Percentiles rank a stretch among this genome's conserved stretches.
These are phyloP conservation scores for Delia radicum DNA, from an alignment of 1,140 invertebrate genomes.

Conservation along the genomic window DNA sequence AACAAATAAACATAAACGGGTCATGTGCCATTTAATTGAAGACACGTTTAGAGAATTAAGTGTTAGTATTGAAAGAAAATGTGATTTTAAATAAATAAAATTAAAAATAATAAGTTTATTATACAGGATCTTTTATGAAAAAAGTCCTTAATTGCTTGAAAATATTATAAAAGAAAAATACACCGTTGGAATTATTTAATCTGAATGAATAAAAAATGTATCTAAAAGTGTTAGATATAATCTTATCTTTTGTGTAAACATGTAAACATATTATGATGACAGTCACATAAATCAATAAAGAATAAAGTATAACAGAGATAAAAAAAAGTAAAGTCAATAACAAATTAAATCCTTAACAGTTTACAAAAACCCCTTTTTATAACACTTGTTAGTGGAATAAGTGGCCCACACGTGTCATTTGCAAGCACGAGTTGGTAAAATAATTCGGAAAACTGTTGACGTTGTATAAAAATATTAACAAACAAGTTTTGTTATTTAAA, in stretches of 20 bases:
- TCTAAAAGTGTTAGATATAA: too few relatives aligned
- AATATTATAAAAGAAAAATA: too few relatives aligned
- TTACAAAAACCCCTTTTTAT: neutral
- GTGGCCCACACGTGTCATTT: neutral
- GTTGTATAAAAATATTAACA: too few relatives aligned
- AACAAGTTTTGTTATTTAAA: neutral
- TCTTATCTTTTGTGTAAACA: too few relatives aligned
- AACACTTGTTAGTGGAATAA: neutral
- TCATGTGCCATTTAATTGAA: neutral
- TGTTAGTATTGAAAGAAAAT: neutral
- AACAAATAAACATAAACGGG: neutral
- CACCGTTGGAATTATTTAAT: too few relatives aligned
- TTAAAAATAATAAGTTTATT: neutral
- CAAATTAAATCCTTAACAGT: neutral
- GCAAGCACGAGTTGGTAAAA: neutral
- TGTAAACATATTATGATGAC: neutral
- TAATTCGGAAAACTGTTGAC: too few relatives aligned
- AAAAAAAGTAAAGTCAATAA: neutral
- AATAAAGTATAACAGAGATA: neutral
- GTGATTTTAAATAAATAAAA: neutral
- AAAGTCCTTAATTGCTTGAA: too few relatives aligned
- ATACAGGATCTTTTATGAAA: neutral
- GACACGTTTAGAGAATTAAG: conserved; percentile 13
- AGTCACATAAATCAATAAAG: neutral
- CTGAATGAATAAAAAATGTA: too few relatives aligned